phyloP scores from a whole-genome alignment of 2,888 invertebrate species.

The Drosophila vallismaia region DNA sequence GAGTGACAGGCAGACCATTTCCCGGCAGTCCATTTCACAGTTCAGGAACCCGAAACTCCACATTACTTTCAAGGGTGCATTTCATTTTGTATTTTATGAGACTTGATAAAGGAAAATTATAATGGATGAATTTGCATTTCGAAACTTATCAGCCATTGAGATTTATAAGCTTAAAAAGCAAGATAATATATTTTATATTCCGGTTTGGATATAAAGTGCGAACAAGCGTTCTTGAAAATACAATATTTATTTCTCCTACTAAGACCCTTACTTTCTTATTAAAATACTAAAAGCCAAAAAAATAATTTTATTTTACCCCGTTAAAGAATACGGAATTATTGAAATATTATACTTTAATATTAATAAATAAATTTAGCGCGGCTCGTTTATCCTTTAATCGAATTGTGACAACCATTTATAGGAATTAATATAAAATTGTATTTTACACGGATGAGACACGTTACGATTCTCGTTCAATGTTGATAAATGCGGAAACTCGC shows the following conservation, averaged over 20 bases:
- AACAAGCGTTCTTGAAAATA: too few relatives aligned
- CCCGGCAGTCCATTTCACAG: slow-evolving; percentile 31
- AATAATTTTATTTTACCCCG: too few relatives aligned
- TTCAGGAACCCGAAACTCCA: slow-evolving; percentile 1
- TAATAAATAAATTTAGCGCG: background rate
- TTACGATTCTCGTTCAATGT: slow-evolving; percentile 31
- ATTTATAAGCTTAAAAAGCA: background rate
- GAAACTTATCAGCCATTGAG: background rate
- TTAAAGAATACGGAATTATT: too few relatives aligned
- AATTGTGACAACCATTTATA: slow-evolving; percentile 1
- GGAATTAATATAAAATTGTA: slow-evolving; percentile 24
- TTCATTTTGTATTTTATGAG: slow-evolving; percentile 5
- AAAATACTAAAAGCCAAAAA: too few relatives aligned
- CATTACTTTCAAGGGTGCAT: background rate
- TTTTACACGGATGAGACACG: slow-evolving; percentile 7
- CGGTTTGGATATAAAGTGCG: background rate
- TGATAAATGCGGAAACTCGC: slow-evolving; percentile 16
- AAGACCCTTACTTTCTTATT: too few relatives aligned
- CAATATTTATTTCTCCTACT: too few relatives aligned
- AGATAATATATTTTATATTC: background rate
- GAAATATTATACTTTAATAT: too few relatives aligned
- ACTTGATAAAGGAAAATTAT: background rate
- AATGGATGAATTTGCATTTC: background rate
- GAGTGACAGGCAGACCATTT: slow-evolving; percentile 13
- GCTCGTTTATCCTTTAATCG: slow-evolving; percentile 12